phyloP scores from a whole-genome alignment of 2,113 vertebrate species.

The Plestiodon gilberti region DNA sequence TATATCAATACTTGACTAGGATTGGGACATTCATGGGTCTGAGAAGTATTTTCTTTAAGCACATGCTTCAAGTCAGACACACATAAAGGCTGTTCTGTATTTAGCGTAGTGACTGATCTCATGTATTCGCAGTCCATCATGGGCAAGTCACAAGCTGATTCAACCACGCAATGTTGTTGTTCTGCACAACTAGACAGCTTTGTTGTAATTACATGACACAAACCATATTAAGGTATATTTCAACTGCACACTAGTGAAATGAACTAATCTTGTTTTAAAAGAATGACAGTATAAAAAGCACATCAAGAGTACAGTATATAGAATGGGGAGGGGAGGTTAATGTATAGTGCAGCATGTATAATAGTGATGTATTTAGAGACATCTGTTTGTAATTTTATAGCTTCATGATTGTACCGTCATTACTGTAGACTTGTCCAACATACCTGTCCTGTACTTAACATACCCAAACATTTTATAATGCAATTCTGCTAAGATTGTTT shows the following conservation, averaged over 20 bases:
- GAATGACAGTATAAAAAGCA: not conserved
- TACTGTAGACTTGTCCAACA: not conserved
- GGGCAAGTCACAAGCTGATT: not conserved
- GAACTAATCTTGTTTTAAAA: not conserved
- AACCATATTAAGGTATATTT: not conserved
- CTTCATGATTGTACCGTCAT: not conserved
- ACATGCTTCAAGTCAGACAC: not conserved
- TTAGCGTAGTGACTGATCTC: not conserved
- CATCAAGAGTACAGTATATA: accelerated
- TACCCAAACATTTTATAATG: not conserved
- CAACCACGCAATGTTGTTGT: too few relatives aligned
- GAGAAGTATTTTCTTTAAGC: not conserved
- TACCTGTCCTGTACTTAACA: not conserved
- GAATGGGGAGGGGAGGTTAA: not conserved
- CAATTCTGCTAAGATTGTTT: not conserved
- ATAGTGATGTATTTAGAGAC: not conserved
- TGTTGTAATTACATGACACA: too few relatives aligned
- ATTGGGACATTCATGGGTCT: not conserved
- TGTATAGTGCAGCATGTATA: not conserved
- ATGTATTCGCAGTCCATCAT: not conserved
- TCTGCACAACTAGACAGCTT: too few relatives aligned
- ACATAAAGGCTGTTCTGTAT: not conserved
- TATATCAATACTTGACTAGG: too few relatives aligned
- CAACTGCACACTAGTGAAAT: not conserved
- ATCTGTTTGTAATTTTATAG: not conserved